These are phyloP conservation scores for Drosophila orosa DNA, from an alignment of 1,140 invertebrate genomes.

Conservation along the genomic window DNA sequence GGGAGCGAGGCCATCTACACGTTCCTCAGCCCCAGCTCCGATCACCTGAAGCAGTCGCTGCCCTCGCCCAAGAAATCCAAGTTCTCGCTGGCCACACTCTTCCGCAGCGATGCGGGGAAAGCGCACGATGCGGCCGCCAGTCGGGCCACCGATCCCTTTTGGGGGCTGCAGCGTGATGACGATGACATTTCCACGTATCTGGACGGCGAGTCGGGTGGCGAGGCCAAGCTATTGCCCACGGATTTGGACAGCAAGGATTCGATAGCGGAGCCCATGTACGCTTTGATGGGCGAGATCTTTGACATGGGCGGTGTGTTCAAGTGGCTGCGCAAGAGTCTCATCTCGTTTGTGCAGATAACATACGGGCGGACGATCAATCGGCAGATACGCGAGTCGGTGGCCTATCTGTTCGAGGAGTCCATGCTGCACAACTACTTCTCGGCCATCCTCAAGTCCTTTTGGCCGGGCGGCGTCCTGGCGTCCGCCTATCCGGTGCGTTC, in stretches of 20 bases:
- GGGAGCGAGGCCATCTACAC: constrained; percentile 95
- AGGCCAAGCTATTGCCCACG: constrained; percentile 84
- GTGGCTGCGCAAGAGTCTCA: constrained; percentile 93
- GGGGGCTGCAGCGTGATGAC: constrained; percentile 85
- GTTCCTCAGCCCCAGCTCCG: constrained; percentile 95
- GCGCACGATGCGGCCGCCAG: constrained; percentile 51
- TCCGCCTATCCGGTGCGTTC: constrained; percentile 86
- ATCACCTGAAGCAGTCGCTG: constrained; percentile 92
- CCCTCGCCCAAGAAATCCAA: constrained; percentile 91
- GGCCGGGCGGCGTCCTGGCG: constrained; percentile 91
- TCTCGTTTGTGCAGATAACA: constrained; percentile 96
- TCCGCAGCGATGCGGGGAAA: constrained; percentile 89
- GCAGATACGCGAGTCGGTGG: constrained; percentile 94
- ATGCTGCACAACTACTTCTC: constrained; percentile 95
- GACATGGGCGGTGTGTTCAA: constrained; percentile 94
- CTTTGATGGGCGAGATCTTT: constrained; percentile 94
- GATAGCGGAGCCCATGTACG: constrained; percentile 94
- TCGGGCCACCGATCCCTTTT: constrained; percentile 77
- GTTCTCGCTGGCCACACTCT: constrained; percentile 93
- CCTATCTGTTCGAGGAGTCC: constrained; percentile 94
- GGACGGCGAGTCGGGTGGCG: constrained; percentile 86
- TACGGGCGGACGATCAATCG: constrained; percentile 96
- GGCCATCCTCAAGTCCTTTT: constrained; percentile 93
- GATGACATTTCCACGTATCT: constrained; percentile 90
- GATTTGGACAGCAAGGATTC: constrained; percentile 90